Evolutionary conservation across 2,113 vertebrate genomes (phyloP).

Genomic region (Pholis gunnellus): DNA sequence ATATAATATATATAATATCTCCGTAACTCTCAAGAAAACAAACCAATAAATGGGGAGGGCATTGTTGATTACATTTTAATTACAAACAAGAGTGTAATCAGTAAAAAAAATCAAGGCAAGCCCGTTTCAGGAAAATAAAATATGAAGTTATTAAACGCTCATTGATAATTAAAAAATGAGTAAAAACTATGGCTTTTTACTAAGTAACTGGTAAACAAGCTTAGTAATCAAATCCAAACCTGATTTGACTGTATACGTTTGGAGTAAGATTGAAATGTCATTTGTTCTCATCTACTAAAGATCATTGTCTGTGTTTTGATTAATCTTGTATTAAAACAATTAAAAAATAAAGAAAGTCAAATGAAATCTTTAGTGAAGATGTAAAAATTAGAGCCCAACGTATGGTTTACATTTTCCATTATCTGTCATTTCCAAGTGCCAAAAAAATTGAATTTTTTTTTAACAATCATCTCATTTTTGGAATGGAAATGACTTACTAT

Average conservation of each 20-base stretch:
- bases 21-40: background rate
- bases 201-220: constrained; percentile 15
- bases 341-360: background rate
- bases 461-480: background rate
- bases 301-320: constrained; percentile 10
- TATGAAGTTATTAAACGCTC: background rate
- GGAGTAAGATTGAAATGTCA: constrained; percentile 40
- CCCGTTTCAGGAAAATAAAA: background rate
- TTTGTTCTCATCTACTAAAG: constrained; percentile 34
- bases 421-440: constrained; percentile 57
- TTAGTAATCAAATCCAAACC: constrained; percentile 21
- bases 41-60: background rate
- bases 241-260: constrained; percentile 14
- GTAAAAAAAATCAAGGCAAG: background rate
- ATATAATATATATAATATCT: constrained; percentile 51
- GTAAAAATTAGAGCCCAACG: constrained; percentile 52
- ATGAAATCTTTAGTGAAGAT: constrained; percentile 2
- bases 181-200: background rate
- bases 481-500: background rate
- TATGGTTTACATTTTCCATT: constrained; percentile 53
- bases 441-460: too few relatives aligned
- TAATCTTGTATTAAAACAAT: constrained; percentile 4
- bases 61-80: too few relatives aligned
- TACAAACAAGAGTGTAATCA: background rate
- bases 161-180: too few relatives aligned